Evolutionary conservation across 2,888 invertebrate species (phyloP).

Genomic region (Aricia artaxerxes): DNA sequence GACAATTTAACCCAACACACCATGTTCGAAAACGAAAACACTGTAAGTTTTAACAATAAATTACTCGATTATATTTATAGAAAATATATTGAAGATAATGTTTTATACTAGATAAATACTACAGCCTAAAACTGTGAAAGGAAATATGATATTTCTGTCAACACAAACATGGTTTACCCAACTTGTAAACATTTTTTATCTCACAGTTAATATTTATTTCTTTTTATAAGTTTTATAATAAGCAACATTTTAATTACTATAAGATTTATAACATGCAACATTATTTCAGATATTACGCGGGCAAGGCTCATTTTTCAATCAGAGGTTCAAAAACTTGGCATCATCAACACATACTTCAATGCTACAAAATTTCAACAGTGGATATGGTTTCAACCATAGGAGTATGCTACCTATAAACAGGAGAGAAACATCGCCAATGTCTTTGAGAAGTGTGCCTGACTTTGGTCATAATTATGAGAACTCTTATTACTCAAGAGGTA

Average conservation of each 20-base stretch:
- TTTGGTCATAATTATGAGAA: conserved; percentile 49
- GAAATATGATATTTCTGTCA: background rate
- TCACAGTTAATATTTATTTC: background rate
- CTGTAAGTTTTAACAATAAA: conserved; percentile 49
- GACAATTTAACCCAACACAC: conserved; percentile 52
- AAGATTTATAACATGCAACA: background rate
- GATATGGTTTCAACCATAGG: conserved; percentile 49
- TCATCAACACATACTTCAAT: conserved; percentile 48
- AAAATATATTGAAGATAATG: background rate
- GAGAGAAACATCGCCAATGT: conserved; percentile 58
- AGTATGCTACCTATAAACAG: conserved; percentile 48
- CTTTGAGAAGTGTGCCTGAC: conserved; percentile 52
- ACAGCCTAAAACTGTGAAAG: background rate
- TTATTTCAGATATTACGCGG: conserved; percentile 22
- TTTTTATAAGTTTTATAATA: background rate
- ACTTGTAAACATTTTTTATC: background rate
- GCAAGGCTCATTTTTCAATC: conserved; percentile 14
- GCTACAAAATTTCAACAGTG: conserved; percentile 53
- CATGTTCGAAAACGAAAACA: conserved; percentile 52
- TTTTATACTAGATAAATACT: background rate
- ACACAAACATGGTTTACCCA: background rate
- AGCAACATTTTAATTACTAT: background rate
- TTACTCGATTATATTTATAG: background rate
- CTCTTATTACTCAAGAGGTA: conserved; percentile 46
- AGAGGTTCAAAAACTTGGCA: conserved; percentile 42